Evolutionary conservation across 1,140 invertebrate genomes (phyloP), one percentile per base, ranked within the genome.

Genomic region (Aphaenogaster ashmeadi): DNA sequence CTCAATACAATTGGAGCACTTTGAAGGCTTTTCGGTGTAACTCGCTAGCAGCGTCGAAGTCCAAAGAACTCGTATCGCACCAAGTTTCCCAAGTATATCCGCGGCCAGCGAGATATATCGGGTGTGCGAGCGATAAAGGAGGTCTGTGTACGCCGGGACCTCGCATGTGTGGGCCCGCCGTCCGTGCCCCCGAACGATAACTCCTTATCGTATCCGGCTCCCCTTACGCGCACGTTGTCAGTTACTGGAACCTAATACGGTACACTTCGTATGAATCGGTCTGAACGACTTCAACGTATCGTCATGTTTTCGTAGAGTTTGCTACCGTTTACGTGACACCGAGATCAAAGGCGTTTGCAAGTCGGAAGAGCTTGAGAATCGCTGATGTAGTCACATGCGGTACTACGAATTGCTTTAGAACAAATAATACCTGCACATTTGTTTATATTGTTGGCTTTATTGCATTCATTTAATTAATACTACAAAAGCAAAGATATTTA

Each of bases 151-250:
- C 41, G 41, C 41, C 41, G 80, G 15, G 67, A 36, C 27, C 18
- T 67, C 72, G 78, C 80, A 67, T 86, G 75, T 88, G 77, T 83
- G 67, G 64, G 84, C 75, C 78, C 80, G 75, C 54, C 86, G 87
- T 92, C 83, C 86, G 92, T 93, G 71, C 89, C 72, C 47, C 64
- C 66, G 69, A 83, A 89, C 91, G 94, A 94, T 94, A 95, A 93
- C 86, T 88, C 83, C 91, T 94, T 95, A 95, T 95, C 94, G 89
- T 94, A 94, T 94, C 94, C 94, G 92, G 94, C 93, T 94, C 92
- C 90, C 92, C 92, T 94, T 92, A 88, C 92, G 79, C 88, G 38
- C 87, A 92, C 87, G 87, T 90, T 90, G 89, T 88, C 90, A 93
- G 91, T 87, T 87, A 64, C 54, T 44, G 54, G 36, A 77, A 83